Conservation (phyloP, 2,113 vertebrate species). For the Phyllostomus hastatus region DNA sequence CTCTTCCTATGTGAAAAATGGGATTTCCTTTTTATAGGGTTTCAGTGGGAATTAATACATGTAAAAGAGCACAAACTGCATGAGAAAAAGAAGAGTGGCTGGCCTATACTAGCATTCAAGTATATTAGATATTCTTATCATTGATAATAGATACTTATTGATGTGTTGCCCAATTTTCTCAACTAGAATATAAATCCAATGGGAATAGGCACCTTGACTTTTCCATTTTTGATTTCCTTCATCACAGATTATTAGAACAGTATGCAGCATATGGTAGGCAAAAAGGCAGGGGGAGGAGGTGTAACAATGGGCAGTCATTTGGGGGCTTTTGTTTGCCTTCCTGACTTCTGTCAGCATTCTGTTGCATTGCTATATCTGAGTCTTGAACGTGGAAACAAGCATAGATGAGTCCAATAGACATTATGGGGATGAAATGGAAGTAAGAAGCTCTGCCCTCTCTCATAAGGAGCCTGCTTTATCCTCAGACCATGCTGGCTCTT, state of each 20-base stretch:
- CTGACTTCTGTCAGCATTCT: not conserved
- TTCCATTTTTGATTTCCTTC: not conserved
- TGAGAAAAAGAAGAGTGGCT: not conserved
- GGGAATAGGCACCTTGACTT: not conserved
- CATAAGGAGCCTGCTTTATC: not conserved
- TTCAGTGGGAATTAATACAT: not conserved
- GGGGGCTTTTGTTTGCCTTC: not conserved
- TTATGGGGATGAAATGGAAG: too few species aligned
- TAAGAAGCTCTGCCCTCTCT: too few species aligned
- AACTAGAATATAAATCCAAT: not conserved
- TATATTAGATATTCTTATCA: not conserved
- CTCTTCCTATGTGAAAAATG: slow-evolving; percentile 33
- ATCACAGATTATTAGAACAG: not conserved
- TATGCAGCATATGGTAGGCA: not conserved
- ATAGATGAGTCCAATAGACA: not conserved
- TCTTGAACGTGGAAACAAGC: not conserved
- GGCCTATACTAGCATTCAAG: not conserved
- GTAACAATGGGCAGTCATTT: not conserved
- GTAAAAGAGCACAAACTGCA: not conserved
- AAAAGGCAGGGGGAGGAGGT: rapidly evolving
- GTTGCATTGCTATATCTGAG: not conserved
- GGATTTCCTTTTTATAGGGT: not conserved
- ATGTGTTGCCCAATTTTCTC: not conserved
- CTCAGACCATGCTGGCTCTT: not conserved
- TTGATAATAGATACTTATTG: not conserved